Conservation (phyloP, 2,113 vertebrate genomes). For the Actenoides lindsayi region DNA sequence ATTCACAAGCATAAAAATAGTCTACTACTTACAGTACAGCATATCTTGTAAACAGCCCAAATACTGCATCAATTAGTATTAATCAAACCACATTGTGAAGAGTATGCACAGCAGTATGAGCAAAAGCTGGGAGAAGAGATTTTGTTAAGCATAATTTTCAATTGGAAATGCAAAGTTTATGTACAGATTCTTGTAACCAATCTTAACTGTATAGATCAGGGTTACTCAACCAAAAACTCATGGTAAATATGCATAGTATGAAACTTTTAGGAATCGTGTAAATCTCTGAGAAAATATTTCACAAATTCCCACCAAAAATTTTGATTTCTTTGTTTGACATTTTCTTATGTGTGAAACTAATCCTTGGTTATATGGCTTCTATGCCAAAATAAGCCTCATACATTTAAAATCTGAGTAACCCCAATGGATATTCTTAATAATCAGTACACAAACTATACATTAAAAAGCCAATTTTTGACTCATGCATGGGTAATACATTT, state of each 20-base stretch:
- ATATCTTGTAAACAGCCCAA: slow-evolving; percentile 78
- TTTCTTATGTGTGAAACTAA: background rate
- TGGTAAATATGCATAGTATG: background rate
- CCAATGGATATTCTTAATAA: background rate
- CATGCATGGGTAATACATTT: slow-evolving; percentile 78
- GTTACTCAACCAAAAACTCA: background rate
- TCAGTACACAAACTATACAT: slow-evolving; percentile 68
- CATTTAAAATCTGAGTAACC: background rate
- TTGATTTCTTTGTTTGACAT: background rate
- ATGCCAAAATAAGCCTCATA: background rate
- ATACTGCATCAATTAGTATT: slow-evolving; percentile 25
- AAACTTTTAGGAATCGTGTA: background rate
- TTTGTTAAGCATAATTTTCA: slow-evolving; percentile 54
- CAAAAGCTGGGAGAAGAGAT: slow-evolving; percentile 60
- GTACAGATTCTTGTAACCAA: slow-evolving; percentile 5
- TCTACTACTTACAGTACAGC: background rate
- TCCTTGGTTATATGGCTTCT: background rate
- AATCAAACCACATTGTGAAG: slow-evolving; percentile 26
- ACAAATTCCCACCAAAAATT: background rate
- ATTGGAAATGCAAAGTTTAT: slow-evolving; percentile 59
- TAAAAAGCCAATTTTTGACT: slow-evolving; percentile 38
- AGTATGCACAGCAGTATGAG: slow-evolving; percentile 46
- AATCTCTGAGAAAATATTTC: background rate
- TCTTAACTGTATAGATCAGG: background rate
- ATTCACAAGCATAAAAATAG: background rate